Evolutionary conservation across 2,797 vertebrate genomes (phyloP), one percentile per base, ranked within the genome.

Genomic region (Okamejei kenojei): DNA sequence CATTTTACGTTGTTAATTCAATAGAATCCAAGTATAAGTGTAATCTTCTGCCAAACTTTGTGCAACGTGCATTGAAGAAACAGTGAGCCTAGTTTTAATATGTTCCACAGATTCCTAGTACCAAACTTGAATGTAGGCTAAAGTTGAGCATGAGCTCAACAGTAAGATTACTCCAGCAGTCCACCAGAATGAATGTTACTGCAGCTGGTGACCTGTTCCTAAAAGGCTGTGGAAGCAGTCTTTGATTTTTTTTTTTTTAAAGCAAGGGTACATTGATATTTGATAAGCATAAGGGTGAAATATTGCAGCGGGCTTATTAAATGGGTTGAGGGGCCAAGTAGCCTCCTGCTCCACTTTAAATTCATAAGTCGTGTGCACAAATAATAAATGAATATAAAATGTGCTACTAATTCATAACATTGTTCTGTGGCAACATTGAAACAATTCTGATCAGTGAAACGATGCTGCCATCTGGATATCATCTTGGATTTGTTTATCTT

Each of bases 151-250:
- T 68, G 7, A 68, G 84, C 32, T 19, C 84, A 88, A 68, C n/a
- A 88, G 29, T 86, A 63, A n/a, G 84, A 88, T 88, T 88, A 29
- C 13, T n/a, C 29, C 61, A 88, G 84, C 61, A 21, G 61, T 88
- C 29, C 84, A 68, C 7, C n/a, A 68, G 63, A 82, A 35, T 88
- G 32, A 35, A 65, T 35, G 65, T 35, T 35, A 35, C n/a, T 88
- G 1, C 15, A 88, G 61, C 29, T 84, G 81, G 11, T 84, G 54
- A 13, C 11, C 81, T 61, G 54, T 88, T 35, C 71, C 71, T 68
- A 23, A 74, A 74, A 23, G 71, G 71, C 71, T 21, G 19, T 74
- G 71, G 21, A 21, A 26, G 71, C 71, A 74, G 71, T 74, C 21
- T 74, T 54, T 54, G 5, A 21, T 19, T 71, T 19, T 74, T 74